These are phyloP conservation scores for Mola mola DNA, from an alignment of 2,113 vertebrate genomes.

Conservation along the genomic window DNA sequence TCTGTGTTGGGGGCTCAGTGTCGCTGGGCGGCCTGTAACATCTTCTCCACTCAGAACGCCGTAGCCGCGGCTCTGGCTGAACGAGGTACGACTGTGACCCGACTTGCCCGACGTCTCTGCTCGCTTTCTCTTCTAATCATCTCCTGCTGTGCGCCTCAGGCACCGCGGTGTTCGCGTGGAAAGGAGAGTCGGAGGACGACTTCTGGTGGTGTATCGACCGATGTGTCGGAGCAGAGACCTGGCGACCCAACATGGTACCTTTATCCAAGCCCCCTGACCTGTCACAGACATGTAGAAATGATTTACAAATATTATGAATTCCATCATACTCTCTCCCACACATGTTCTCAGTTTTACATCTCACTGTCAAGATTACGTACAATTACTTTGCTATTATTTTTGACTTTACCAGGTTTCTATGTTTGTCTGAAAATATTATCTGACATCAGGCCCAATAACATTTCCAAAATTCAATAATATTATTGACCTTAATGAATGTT, in stretches of 20 bases:
- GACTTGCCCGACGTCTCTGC: not conserved
- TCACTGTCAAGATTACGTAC: too few relatives aligned
- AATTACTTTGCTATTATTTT: too few relatives aligned
- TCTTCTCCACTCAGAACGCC: slow-evolving; percentile 94
- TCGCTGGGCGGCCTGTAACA: slow-evolving; percentile 96
- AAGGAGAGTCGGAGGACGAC: slow-evolving; percentile 93
- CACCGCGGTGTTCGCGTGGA: slow-evolving; percentile 94
- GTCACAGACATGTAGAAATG: too few relatives aligned
- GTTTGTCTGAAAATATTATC: too few relatives aligned
- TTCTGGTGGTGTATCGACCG: slow-evolving; percentile 99
- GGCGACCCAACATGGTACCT: slow-evolving; percentile 95
- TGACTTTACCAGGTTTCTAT: too few relatives aligned
- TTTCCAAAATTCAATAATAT: too few relatives aligned
- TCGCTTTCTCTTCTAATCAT: not conserved
- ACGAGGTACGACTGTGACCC: slow-evolving; percentile 80
- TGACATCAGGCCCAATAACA: too few relatives aligned
- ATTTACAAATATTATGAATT: too few relatives aligned
- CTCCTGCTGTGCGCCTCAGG: slow-evolving; percentile 69
- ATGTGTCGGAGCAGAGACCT: slow-evolving; percentile 88
- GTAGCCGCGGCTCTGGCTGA: slow-evolving; percentile 94
- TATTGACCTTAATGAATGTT: too few relatives aligned
- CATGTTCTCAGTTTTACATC: too few relatives aligned
- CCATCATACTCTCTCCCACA: too few relatives aligned
- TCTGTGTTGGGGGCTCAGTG: slow-evolving; percentile 90
- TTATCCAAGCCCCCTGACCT: too few relatives aligned